phyloP scores from a whole-genome alignment of 2,888 invertebrate species.

The Emmelina monodactyla region DNA sequence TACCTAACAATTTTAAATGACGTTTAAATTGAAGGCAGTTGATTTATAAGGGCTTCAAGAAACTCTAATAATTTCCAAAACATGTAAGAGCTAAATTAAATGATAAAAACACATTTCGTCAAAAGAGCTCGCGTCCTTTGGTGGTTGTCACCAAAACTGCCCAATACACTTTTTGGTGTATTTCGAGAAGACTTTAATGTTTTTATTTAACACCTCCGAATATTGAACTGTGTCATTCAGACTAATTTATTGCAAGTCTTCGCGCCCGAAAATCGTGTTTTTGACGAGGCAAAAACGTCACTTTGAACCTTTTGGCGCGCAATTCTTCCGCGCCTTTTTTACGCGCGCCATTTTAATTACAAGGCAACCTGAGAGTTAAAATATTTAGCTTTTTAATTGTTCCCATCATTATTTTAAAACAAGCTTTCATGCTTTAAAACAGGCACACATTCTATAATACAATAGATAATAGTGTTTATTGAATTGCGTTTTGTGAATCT shows the following conservation, averaged over 20 bases:
- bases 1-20: no score
- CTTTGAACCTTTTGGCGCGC: slow-evolving; percentile 31
- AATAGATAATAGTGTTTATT: no score
- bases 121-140: slow-evolving; percentile 28
- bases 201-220: slow-evolving; percentile 59
- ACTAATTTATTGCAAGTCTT: slow-evolving; percentile 57
- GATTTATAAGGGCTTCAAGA: no score
- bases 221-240: slow-evolving; percentile 55
- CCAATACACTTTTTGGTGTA: slow-evolving; percentile 53
- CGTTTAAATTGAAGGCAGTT: no score
- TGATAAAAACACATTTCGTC: no score
- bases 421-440: neutral
- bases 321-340: slow-evolving; percentile 40
- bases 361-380: slow-evolving; percentile 25
- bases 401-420: neutral
- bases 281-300: slow-evolving; percentile 47
- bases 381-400: neutral
- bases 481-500: no score
- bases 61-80: no score
- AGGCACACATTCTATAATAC: neutral
- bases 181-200: slow-evolving; percentile 59
- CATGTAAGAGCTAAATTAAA: no score
- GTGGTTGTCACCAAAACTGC: slow-evolving; percentile 52
- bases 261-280: slow-evolving; percentile 42
- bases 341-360: slow-evolving; percentile 56